Evolutionary conservation across 2,113 vertebrate species (phyloP).

Genomic region (Burhinus oedicnemus): DNA sequence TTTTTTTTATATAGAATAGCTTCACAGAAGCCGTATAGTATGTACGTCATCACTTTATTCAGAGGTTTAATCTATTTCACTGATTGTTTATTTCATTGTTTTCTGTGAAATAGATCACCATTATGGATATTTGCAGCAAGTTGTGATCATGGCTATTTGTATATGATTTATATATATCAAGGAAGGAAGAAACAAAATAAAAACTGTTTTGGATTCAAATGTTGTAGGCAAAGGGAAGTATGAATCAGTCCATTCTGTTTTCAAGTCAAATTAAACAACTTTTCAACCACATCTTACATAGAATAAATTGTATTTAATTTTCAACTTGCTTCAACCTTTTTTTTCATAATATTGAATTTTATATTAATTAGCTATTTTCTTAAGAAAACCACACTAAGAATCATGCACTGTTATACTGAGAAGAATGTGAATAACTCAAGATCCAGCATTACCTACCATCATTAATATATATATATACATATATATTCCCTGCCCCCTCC

Average conservation of each 20-base stretch:
- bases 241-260: background rate
- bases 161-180: background rate
- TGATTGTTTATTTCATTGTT: background rate
- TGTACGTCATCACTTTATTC: background rate
- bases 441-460: background rate
- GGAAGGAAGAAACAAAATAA: background rate
- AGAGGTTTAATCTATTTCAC: background rate
- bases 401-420: background rate
- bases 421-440: background rate
- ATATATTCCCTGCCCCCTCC: accelerated
- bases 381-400: background rate
- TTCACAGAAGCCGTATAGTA: background rate
- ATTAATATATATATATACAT: background rate
- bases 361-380: background rate
- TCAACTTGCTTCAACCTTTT: background rate
- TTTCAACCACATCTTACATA: background rate
- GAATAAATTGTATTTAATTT: background rate
- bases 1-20: background rate
- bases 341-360: background rate
- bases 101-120: background rate
- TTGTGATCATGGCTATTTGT: background rate
- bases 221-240: background rate
- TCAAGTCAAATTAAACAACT: background rate
- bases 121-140: background rate
- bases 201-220: background rate